Percentiles rank a stretch among this genome's conserved stretches.
Evolutionary conservation across 2,888 invertebrate species (phyloP).

Genomic region (Pristionchus maxplancki): DNA sequence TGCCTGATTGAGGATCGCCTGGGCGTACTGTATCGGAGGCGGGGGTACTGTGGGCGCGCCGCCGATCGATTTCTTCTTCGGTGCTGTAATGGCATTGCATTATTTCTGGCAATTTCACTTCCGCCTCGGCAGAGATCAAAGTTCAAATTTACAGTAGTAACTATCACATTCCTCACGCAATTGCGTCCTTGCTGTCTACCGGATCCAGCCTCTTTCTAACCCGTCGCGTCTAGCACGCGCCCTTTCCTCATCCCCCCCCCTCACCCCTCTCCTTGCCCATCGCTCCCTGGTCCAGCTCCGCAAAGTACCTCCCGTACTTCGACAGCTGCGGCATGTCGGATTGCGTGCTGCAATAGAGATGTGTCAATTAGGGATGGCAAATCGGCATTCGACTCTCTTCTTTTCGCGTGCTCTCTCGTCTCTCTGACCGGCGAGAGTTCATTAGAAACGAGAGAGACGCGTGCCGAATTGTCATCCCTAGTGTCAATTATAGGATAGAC

Average conservation of each 20-base stretch:
- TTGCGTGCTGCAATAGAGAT: constrained; percentile 13
- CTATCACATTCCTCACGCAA: background rate
- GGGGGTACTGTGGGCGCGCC: background rate
- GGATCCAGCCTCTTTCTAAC: no score
- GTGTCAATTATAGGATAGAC: no score
- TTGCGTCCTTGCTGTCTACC: background rate
- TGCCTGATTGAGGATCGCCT: constrained; percentile 50
- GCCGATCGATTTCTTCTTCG: constrained; percentile 53
- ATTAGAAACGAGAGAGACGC: no score
- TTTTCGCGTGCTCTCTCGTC: no score
- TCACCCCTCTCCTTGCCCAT: background rate
- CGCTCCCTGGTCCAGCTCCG: constrained; percentile 54
- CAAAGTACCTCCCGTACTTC: constrained; percentile 60
- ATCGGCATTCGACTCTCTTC: no score
- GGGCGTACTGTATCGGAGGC: constrained; percentile 44
- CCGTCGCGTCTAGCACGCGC: no score
- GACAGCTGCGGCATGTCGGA: constrained; percentile 54
- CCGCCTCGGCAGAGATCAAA: no score
- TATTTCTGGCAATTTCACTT: background rate
- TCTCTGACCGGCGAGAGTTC: no score
- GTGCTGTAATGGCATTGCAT: background rate
- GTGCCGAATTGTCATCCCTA: no score
- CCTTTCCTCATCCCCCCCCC: no score
- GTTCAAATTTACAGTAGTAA: no score
- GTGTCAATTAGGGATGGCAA: no score